phyloP scores from a whole-genome alignment of 1,140 invertebrate species.

The Ceratina calcarata region DNA sequence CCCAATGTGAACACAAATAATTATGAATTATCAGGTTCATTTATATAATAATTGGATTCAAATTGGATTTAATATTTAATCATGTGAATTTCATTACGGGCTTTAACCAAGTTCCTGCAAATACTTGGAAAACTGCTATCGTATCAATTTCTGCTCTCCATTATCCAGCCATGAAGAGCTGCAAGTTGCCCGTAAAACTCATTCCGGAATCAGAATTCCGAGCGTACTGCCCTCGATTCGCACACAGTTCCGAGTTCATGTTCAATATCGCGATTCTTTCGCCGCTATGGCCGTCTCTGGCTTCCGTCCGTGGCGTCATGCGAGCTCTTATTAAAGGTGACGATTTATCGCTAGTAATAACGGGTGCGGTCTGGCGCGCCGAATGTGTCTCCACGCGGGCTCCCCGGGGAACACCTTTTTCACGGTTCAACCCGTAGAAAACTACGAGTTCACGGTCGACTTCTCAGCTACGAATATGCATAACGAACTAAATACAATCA shows the following conservation, averaged over 20 bases:
- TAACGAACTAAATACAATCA: too few species aligned
- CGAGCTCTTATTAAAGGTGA: conserved; percentile 78
- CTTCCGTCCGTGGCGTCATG: conserved; percentile 64
- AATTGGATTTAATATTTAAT: too few species aligned
- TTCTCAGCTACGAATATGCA: not conserved
- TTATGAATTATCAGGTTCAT: too few species aligned
- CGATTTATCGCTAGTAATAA: conserved; percentile 80
- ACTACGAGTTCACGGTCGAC: not conserved
- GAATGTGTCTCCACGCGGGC: not conserved
- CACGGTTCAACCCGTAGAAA: not conserved
- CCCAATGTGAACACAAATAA: too few species aligned
- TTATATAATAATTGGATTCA: too few species aligned
- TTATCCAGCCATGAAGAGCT: not conserved
- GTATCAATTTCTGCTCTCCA: not conserved
- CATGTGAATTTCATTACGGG: too few species aligned
- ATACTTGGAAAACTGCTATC: too few species aligned
- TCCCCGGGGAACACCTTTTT: not conserved
- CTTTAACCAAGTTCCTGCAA: too few species aligned
- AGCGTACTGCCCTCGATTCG: not conserved
- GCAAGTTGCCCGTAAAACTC: not conserved
- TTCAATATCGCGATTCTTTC: conserved; percentile 16
- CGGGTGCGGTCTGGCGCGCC: conserved; percentile 72
- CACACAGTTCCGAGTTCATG: not conserved
- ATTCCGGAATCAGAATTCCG: not conserved
- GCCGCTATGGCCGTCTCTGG: not conserved